Evolutionary conservation across 2,888 invertebrate species (phyloP).

Genomic region (Tetheella fluctuosa): DNA sequence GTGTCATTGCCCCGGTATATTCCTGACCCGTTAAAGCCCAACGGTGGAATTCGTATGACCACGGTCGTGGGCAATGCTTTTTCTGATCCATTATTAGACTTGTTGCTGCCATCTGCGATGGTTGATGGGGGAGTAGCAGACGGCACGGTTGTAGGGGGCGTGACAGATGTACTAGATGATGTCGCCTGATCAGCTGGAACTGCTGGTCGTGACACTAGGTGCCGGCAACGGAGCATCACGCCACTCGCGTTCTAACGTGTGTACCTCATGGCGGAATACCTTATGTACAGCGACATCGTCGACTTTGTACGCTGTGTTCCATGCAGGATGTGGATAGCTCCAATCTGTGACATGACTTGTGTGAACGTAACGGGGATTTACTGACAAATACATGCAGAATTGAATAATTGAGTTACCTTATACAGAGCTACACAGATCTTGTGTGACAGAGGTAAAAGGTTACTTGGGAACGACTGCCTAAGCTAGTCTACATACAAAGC

Average conservation of each 20-base stretch:
- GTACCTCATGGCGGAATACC: constrained; percentile 30
- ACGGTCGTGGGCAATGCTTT: constrained; percentile 31
- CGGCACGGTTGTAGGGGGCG: background rate
- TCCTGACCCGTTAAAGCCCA: constrained; percentile 80
- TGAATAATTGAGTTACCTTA: too few species aligned
- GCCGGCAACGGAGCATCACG: constrained; percentile 23
- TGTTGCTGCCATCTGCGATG: constrained; percentile 19
- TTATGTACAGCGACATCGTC: constrained; percentile 29
- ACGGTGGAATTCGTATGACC: constrained; percentile 62
- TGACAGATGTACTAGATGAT: background rate
- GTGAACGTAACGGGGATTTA: too few species aligned
- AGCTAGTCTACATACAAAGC: too few species aligned
- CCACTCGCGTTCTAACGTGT: constrained; percentile 35
- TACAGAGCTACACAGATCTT: too few species aligned
- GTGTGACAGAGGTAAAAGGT: too few species aligned
- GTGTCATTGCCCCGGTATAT: constrained; percentile 54
- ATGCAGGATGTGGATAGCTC: constrained; percentile 23
- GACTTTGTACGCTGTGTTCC: constrained; percentile 36
- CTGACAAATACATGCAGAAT: too few species aligned
- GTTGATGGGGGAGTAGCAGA: background rate
- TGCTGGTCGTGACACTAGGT: background rate
- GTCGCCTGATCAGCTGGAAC: background rate
- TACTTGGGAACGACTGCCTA: too few species aligned
- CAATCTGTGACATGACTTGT: too few species aligned
- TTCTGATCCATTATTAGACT: constrained; percentile 25